A percentile compares a stretch with the other conserved stretches of the same genome.
phyloP scores from a whole-genome alignment of 2,888 invertebrate species.

The Apoderus coryli region DNA sequence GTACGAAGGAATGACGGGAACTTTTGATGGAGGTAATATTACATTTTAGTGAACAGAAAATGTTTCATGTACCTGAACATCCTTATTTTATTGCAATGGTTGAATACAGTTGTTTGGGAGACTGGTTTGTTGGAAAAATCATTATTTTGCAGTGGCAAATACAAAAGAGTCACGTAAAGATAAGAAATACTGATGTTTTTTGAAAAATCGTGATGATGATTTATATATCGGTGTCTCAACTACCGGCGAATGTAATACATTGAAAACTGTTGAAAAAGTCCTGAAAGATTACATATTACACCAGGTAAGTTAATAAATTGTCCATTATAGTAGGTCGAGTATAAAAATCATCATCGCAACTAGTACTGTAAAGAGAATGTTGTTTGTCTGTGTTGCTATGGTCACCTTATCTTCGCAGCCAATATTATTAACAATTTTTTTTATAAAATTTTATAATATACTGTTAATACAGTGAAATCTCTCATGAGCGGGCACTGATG shows the following conservation, averaged over 20 bases:
- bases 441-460: too few species aligned
- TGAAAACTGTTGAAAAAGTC: slow-evolving; percentile 91
- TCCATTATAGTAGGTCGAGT: too few species aligned
- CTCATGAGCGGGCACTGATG: too few species aligned
- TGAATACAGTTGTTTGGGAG: slow-evolving; percentile 84
- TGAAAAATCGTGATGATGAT: slow-evolving; percentile 89
- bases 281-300: slow-evolving; percentile 72
- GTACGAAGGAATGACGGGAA: slow-evolving; percentile 79
- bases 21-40: slow-evolving; percentile 77
- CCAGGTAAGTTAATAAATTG: slow-evolving; percentile 60
- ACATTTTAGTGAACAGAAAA: too few species aligned
- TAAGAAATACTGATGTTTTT: slow-evolving; percentile 86
- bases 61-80: too few species aligned
- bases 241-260: slow-evolving; percentile 81
- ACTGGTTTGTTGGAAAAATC: slow-evolving; percentile 92
- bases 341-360: too few species aligned
- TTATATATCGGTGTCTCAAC: slow-evolving; percentile 83
- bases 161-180: slow-evolving; percentile 91
- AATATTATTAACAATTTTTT: too few species aligned
- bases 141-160: slow-evolving; percentile 94
- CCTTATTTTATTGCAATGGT: slow-evolving; percentile 47
- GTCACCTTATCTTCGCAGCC: too few species aligned
- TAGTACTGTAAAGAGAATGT: too few species aligned
- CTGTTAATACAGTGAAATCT: too few species aligned
- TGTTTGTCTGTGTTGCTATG: too few species aligned